A percentile compares a stretch with the other conserved stretches of the same genome.
Evolutionary conservation across 2,113 vertebrate species (phyloP).

Genomic region (Tetraodon nigroviridis): DNA sequence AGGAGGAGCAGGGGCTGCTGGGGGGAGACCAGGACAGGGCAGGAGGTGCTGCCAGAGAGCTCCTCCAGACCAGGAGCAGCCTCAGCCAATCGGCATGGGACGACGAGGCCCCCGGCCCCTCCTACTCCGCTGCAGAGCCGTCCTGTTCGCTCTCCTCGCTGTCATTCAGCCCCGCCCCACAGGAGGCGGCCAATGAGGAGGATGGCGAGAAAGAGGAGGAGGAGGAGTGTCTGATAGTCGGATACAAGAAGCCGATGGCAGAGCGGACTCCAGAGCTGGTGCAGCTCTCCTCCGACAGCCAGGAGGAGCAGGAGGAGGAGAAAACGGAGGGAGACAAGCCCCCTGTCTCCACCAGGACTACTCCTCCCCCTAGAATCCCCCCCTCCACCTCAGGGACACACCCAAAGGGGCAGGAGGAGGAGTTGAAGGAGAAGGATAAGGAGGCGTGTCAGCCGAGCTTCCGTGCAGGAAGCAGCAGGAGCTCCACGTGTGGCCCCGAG

Average conservation of each 20-base stretch:
- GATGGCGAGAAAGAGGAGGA: constrained; percentile 34
- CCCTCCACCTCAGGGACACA: constrained; percentile 38
- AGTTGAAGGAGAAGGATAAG: not conserved
- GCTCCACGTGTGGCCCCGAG: not conserved
- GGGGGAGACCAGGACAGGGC: not conserved
- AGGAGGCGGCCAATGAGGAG: constrained; percentile 39
- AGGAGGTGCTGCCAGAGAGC: not conserved
- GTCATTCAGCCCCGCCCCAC: constrained; percentile 59
- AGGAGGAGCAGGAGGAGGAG: constrained; percentile 72
- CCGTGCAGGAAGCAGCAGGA: constrained; percentile 24
- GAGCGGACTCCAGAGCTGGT: constrained; percentile 91
- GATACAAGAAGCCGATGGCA: constrained; percentile 88
- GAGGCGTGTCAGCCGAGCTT: constrained; percentile 13
- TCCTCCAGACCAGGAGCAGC: constrained; percentile 32
- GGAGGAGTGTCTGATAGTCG: constrained; percentile 85
- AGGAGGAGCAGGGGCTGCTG: constrained; percentile 62
- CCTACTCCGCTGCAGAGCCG: constrained; percentile 80
- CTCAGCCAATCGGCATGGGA: constrained; percentile 81
- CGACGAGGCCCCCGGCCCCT: constrained; percentile 89
- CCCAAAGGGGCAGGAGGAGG: constrained; percentile 7
- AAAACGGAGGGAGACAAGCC: constrained; percentile 31
- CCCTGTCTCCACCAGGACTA: not conserved
- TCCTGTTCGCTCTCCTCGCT: constrained; percentile 46
- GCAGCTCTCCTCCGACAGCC: constrained; percentile 86
- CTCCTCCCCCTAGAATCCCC: constrained; percentile 35